These are phyloP conservation scores for Parauchenoglanis punctatus DNA, from an alignment of 2,797 vertebrate genomes.

Conservation along the genomic window DNA sequence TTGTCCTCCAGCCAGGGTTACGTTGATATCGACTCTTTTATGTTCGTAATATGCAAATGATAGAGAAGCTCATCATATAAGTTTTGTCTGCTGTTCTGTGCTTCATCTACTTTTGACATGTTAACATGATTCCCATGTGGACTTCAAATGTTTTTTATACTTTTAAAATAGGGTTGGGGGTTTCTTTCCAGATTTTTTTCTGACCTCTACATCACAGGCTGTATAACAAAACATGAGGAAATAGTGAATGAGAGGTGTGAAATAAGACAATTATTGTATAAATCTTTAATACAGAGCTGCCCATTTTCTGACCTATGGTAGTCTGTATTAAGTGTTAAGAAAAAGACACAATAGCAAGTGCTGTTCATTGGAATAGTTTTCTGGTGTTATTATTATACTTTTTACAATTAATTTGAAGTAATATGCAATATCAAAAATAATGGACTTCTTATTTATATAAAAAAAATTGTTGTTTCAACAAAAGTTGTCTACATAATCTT, in stretches of 20 bases:
- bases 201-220: background rate
- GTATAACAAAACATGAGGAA: background rate
- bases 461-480: background rate
- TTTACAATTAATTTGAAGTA: background rate
- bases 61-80: background rate
- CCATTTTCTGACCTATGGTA: background rate
- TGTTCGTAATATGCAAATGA: conserved; percentile 91
- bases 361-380: background rate
- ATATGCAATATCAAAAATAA: background rate
- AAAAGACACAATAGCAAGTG: background rate
- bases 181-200: background rate
- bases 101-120: background rate
- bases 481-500: background rate
- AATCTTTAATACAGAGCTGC: background rate
- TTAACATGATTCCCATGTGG: background rate
- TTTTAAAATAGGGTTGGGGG: too few relatives aligned
- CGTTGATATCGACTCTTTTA: conserved; percentile 76
- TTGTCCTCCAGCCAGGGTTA: conserved; percentile 78
- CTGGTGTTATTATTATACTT: background rate
- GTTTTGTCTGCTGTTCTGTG: conserved; percentile 1
- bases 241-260: background rate
- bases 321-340: background rate
- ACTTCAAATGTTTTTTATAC: background rate
- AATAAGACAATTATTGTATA: background rate
- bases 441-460: background rate